phyloP scores from a whole-genome alignment of 2,888 invertebrate genomes.

The Philaethria dido region DNA sequence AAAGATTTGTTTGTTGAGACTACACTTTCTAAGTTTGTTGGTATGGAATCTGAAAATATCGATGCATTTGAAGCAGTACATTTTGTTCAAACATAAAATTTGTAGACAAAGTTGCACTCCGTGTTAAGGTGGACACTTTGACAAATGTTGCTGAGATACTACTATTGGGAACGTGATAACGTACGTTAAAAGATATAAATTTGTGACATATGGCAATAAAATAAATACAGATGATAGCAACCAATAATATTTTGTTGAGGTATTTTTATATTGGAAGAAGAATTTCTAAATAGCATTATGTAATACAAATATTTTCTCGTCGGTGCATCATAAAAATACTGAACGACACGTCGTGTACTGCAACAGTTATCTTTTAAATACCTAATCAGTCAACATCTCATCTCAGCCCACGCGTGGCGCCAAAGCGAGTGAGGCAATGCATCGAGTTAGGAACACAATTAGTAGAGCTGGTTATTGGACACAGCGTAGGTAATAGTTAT shows the following conservation, averaged over 20 bases:
- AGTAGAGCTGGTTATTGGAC: slow-evolving; percentile 34
- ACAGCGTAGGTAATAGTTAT: slow-evolving; percentile 30
- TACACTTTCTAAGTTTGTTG: slow-evolving; percentile 64
- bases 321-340: slow-evolving; percentile 53
- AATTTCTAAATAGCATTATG: slow-evolving; percentile 38
- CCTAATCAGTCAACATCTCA: slow-evolving; percentile 79
- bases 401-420: slow-evolving; percentile 72
- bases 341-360: slow-evolving; percentile 53
- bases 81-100: slow-evolving; percentile 58
- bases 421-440: slow-evolving; percentile 53
- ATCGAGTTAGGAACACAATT: slow-evolving; percentile 36
- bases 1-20: slow-evolving; percentile 57
- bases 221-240: slow-evolving; percentile 39
- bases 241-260: slow-evolving; percentile 35
- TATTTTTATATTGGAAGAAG: slow-evolving; percentile 37
- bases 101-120: slow-evolving; percentile 71
- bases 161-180: slow-evolving; percentile 42
- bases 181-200: slow-evolving; percentile 42
- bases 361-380: slow-evolving; percentile 76
- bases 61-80: slow-evolving; percentile 63
- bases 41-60: slow-evolving; percentile 65
- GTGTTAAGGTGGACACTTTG: slow-evolving; percentile 52
- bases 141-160: slow-evolving; percentile 61
- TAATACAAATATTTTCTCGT: slow-evolving; percentile 38
- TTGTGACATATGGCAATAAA: slow-evolving; percentile 42